Base-by-base conservation (phyloP, 1,140 invertebrate species). In the Neelides sp. region DNA sequence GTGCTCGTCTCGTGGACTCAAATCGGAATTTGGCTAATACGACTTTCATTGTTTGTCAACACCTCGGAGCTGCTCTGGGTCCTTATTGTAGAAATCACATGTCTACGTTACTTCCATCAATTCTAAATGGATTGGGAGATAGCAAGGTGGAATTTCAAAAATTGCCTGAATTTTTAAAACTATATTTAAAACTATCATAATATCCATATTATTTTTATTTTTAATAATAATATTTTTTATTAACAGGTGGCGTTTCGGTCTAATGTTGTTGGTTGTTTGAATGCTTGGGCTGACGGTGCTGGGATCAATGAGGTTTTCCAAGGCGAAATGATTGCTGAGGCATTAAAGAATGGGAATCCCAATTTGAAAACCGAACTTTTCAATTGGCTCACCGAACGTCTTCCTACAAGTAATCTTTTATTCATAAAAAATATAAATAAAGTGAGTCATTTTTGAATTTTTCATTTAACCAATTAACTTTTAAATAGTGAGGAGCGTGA, bases 1-100 rank as follows among this genome's bases (percentile, higher is more conserved):
- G 78, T 4, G 73, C 76, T 2, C 72, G 90, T 20, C 69, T 94
- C 3, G 69, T 79, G 0, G 92, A 96, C 64, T 88, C 85, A 24
- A 96, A 96, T 69, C 87, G 84, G 26, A 92, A 89, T 67, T 77
- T 96, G 56, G 85, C 86, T 1, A 82, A 83, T 58, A 78, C 78
- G 19, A 76, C 89, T 0, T 68, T 94, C 17, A 77, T 77, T 32
- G 80, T 94, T 45, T 89, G 86, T 61, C 79, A 88, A 61, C 73
- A 71, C 28, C 69, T 96, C 15, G 83, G 80, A 0, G 76, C 71
- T 3, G 78, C 85, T 0, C 80, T 94, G 74, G 91, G 91, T 0
- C 68, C 82, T 1, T 76, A 82, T 32, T 79, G 81, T 59, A 88
- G 84, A 63, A 76, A 76, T 52, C 81, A 93, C 64, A 74, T 92